phyloP scores from a whole-genome alignment of 2,113 vertebrate genomes.

The Colistium nudipinnis region DNA sequence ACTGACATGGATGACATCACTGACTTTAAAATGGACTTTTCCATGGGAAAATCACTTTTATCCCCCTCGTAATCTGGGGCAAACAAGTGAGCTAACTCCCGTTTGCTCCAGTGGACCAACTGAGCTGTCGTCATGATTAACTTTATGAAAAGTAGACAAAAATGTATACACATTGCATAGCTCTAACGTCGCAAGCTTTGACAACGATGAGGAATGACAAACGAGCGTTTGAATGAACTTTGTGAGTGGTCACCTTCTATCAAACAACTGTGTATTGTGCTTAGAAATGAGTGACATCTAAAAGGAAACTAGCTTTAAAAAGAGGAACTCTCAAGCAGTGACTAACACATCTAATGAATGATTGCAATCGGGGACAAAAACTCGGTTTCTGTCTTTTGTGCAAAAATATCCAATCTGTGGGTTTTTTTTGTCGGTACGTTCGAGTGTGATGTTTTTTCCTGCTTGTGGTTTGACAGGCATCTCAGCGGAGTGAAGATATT shows the following conservation, averaged over 20 bases:
- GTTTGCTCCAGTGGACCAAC: not conserved
- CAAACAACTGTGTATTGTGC: too few relatives aligned
- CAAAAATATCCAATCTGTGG: constrained; percentile 28
- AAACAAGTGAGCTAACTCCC: constrained; percentile 2
- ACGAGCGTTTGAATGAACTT: constrained; percentile 10
- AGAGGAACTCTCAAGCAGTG: not conserved
- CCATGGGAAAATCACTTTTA: constrained; percentile 31
- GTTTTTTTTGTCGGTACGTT: constrained; percentile 39
- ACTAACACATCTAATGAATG: not conserved
- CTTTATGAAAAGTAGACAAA: too few relatives aligned
- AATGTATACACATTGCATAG: too few relatives aligned
- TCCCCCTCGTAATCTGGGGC: not conserved
- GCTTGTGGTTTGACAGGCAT: constrained; percentile 47
- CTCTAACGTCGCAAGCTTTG: not conserved
- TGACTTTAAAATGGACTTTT: constrained; percentile 27
- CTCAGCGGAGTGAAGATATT: constrained; percentile 51
- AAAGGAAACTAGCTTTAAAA: not conserved
- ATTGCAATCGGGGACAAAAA: not conserved
- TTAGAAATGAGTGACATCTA: not conserved
- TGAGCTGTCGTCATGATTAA: not conserved
- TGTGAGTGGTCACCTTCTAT: too few relatives aligned
- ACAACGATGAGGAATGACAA: constrained; percentile 1
- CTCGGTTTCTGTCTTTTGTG: constrained; percentile 20
- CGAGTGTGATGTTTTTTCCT: constrained; percentile 50
- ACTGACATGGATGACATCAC: constrained; percentile 22